Conservation (phyloP, 2,888 invertebrate genomes). For the Sipha maydis region DNA sequence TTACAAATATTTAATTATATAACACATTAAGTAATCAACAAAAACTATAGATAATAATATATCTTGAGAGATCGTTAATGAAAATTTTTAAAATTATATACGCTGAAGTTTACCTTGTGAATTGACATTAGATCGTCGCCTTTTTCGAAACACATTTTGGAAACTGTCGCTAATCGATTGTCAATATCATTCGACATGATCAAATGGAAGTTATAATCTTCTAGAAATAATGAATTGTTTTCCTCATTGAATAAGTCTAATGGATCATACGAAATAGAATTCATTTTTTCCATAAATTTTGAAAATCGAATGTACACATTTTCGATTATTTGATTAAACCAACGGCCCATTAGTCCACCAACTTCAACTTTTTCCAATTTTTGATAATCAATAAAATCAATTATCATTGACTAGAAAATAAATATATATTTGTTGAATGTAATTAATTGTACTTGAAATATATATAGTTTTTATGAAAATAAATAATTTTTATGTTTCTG, state of each 20-base stretch:
- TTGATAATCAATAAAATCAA: slow-evolving; percentile 33
- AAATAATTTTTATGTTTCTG: no score
- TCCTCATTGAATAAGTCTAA: slow-evolving; percentile 6
- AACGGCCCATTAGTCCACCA: slow-evolving; percentile 42
- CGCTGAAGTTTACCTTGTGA: slow-evolving; percentile 8
- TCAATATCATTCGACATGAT: slow-evolving; percentile 24
- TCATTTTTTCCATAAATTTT: slow-evolving; percentile 27
- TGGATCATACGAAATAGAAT: slow-evolving; percentile 43
- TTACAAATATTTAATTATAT: not conserved
- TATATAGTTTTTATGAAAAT: no score
- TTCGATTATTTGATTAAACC: slow-evolving; percentile 15
- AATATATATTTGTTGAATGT: not conserved
- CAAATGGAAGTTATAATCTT: slow-evolving; percentile 33
- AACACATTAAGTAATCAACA: no score
- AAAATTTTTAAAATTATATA: not conserved
- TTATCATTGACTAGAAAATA: slow-evolving; percentile 26
- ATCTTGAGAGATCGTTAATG: not conserved
- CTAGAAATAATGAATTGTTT: slow-evolving; percentile 2
- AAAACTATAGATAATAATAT: not conserved
- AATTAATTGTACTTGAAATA: not conserved
- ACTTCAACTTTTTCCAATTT: slow-evolving; percentile 55
- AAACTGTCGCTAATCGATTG: slow-evolving; percentile 26
- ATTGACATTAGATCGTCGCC: slow-evolving; percentile 15
- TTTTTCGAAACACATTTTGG: slow-evolving; percentile 31
- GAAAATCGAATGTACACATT: not conserved